These are phyloP conservation scores for Parnassius apollo DNA, from an alignment of 2,888 invertebrate genomes.

Conservation along the genomic window DNA sequence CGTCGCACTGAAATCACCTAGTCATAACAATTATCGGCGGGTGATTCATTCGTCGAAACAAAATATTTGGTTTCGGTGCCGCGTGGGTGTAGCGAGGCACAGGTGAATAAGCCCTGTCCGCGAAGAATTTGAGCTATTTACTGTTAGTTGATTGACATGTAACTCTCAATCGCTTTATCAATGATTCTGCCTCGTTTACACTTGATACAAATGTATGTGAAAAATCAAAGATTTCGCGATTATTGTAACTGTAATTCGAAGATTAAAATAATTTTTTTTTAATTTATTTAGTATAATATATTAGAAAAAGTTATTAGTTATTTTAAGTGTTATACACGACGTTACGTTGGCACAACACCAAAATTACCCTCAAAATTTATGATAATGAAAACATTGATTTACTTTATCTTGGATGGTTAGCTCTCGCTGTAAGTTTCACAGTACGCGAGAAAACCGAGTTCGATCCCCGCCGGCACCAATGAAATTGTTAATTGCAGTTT, in stretches of 20 bases:
- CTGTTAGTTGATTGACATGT: conserved; percentile 55
- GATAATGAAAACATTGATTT: too few relatives aligned
- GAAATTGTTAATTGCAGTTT: too few relatives aligned
- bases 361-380: too few relatives aligned
- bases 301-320: too few relatives aligned
- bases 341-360: too few relatives aligned
- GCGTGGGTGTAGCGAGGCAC: conserved; percentile 55
- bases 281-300: too few relatives aligned
- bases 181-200: conserved; percentile 35
- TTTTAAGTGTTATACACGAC: too few relatives aligned
- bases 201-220: background rate
- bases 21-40: conserved; percentile 35
- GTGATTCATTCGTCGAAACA: conserved; percentile 32
- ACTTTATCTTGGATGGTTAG: too few relatives aligned
- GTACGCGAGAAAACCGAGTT: too few relatives aligned
- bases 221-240: conserved; percentile 3
- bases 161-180: conserved; percentile 39
- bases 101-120: conserved; percentile 58
- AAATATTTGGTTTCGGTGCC: conserved; percentile 40
- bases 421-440: too few relatives aligned
- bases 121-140: conserved; percentile 56
- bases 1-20: conserved; percentile 17
- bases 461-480: too few relatives aligned
- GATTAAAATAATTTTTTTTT: background rate
- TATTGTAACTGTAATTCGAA: conserved; percentile 20